Percentiles rank a stretch among this genome's conserved stretches.
These are phyloP conservation scores for Drosophila littoralis DNA, from an alignment of 1,140 invertebrate species.

Conservation along the genomic window DNA sequence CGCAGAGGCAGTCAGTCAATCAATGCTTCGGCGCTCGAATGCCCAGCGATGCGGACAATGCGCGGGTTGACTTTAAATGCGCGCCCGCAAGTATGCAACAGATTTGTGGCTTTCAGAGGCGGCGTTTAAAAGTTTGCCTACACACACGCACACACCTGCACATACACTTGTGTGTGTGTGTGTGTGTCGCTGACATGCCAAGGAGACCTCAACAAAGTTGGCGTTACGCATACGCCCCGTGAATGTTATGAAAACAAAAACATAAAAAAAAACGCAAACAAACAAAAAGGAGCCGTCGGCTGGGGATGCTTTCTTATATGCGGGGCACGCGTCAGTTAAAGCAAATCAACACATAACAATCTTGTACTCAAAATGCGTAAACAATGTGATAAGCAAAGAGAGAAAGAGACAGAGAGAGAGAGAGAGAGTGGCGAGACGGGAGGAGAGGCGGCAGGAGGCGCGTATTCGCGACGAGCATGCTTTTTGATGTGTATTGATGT, in stretches of 20 bases:
- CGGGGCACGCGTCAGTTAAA: constrained; percentile 80
- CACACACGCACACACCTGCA: constrained; percentile 3
- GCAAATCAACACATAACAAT: constrained; percentile 83
- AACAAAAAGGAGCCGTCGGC: constrained; percentile 36
- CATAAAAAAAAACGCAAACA: constrained; percentile 32
- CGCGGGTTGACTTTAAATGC: constrained; percentile 67
- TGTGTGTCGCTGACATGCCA: constrained; percentile 58
- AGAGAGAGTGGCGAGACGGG: not conserved
- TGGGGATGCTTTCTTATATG: constrained; percentile 66
- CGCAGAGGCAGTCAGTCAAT: constrained; percentile 57
- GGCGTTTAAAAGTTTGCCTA: constrained; percentile 56
- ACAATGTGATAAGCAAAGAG: constrained; percentile 77
- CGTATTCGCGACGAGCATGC: not conserved
- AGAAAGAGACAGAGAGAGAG: not conserved
- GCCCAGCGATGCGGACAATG: constrained; percentile 32
- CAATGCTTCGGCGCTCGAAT: constrained; percentile 40
- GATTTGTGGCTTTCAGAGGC: constrained; percentile 63
- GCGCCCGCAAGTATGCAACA: constrained; percentile 78
- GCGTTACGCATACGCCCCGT: constrained; percentile 48
- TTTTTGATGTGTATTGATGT: constrained; percentile 75
- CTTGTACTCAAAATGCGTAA: constrained; percentile 83
- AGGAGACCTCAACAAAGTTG: constrained; percentile 54
- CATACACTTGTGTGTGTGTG: constrained; percentile 15
- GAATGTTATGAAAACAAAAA: constrained; percentile 62
- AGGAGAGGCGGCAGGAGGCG: not conserved